These are phyloP conservation scores for Montipora sp. DNA, from an alignment of 64 coral and sea anemone species.

Conservation along the genomic window DNA sequence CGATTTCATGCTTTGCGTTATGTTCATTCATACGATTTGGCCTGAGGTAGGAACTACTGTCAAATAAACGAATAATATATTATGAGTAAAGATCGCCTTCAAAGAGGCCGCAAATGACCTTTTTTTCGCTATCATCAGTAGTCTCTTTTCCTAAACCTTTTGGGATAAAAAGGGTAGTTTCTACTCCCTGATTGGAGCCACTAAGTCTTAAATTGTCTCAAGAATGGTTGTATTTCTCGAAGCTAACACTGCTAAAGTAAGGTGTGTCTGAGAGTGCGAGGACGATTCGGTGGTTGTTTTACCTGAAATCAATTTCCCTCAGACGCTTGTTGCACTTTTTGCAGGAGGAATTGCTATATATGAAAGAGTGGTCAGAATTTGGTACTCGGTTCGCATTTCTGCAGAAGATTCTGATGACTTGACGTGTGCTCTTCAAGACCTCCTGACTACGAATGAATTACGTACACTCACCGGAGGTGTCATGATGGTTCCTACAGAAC, in stretches of 20 bases:
- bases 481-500: slow-evolving; percentile 7
- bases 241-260: background rate
- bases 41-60: too few species aligned
- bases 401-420: slow-evolving; percentile 11
- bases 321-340: background rate
- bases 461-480: background rate
- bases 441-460: background rate
- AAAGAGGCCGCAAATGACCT: too few species aligned
- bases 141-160: too few species aligned
- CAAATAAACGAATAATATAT: too few species aligned
- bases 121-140: too few species aligned
- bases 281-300: background rate
- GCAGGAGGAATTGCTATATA: slow-evolving; percentile 28
- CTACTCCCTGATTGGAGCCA: too few species aligned
- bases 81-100: too few species aligned
- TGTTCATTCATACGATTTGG: too few species aligned
- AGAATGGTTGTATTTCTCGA: background rate
- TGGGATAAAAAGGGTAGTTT: too few species aligned
- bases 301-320: background rate
- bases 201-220: too few species aligned
- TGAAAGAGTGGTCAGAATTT: slow-evolving; percentile 29
- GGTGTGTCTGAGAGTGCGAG: background rate
- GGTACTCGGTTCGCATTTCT: slow-evolving; percentile 54
- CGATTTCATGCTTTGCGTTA: too few species aligned
- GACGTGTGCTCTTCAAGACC: slow-evolving; percentile 34